Evolutionary conservation across 2,888 invertebrate genomes (phyloP), one percentile per base, ranked within the genome.

Genomic region (Cataglyphis rosenhaueri): DNA sequence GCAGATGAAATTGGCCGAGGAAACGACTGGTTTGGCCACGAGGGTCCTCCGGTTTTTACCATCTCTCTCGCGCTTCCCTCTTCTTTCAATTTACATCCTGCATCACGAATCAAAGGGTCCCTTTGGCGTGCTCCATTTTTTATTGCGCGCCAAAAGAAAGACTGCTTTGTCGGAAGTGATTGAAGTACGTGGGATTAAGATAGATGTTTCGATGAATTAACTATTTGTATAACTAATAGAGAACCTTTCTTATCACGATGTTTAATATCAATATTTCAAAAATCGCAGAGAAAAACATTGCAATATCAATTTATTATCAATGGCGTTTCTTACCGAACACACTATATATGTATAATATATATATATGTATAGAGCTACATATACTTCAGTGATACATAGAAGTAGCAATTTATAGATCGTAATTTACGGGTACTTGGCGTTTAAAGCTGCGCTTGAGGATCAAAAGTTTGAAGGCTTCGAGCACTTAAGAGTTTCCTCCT

Each of bases 401-500:
- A 59, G 73, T 59, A 79, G 73, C 73, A 79, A 71, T 79, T 79
- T 79, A 61, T 44, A 79, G 79, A 70, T 83, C 68, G 85, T 88
- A 87, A 88, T 88, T 88, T 81, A 78, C 79, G 70, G 59, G 35
- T 83, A 84, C 83, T 70, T 62, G 85, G 82, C 78, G 70, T 75
- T 76, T 82, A 84, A 79, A 68, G 41, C 71, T 68, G 65, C 57
- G 35, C 68, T 48, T 44, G 65, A 65, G 71, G 76, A 73, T 83
- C 84, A 32, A 32, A 82, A 84, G 86, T 84, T 82, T 71, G 70
- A 74, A 89, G 84, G 76, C 81, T 84, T 81, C 84, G 65, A 74
- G 74, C 61, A 79, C 82, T 90, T 87, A 88, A 90, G 87, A 88
- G 88, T 84, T 84, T 83, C 65, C 89, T 87, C 83, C 89, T 85